Conservation (phyloP, 2,797 vertebrate species). For the Rhinoraja longicauda region DNA sequence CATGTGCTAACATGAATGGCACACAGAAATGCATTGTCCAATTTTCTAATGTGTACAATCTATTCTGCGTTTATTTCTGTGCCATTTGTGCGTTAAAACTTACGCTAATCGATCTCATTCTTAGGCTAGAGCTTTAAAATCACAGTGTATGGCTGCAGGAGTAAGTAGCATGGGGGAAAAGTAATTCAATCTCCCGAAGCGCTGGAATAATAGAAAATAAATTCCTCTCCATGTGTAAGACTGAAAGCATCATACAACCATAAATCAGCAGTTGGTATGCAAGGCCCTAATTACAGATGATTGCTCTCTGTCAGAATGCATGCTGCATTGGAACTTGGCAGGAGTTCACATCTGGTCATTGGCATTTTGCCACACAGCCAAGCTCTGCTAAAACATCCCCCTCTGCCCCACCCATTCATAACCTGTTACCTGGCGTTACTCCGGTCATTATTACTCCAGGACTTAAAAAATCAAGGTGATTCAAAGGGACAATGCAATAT, state of each 20-base stretch:
- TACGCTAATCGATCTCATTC: no score
- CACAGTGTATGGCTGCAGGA: neutral
- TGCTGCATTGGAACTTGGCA: slow-evolving; percentile 26
- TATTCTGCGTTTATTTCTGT: no score
- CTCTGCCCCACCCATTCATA: neutral
- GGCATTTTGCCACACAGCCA: neutral
- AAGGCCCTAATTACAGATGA: neutral
- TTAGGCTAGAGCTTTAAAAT: neutral
- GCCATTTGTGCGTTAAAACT: no score
- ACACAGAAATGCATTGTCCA: no score
- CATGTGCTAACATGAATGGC: no score
- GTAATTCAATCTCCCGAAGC: neutral
- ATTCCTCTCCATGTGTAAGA: neutral
- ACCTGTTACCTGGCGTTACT: neutral
- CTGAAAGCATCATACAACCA: neutral
- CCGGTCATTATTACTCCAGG: neutral
- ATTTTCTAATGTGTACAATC: no score
- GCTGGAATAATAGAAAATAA: slow-evolving; percentile 9
- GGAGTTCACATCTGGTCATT: slow-evolving; percentile 9
- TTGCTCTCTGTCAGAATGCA: neutral
- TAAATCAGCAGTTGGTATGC: slow-evolving; percentile 21
- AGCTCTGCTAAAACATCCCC: neutral
- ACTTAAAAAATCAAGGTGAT: neutral
- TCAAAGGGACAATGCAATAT: neutral
- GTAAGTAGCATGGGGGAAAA: neutral